Conservation (phyloP, 2,797 vertebrate genomes). For the Sebastes wilsoni region DNA sequence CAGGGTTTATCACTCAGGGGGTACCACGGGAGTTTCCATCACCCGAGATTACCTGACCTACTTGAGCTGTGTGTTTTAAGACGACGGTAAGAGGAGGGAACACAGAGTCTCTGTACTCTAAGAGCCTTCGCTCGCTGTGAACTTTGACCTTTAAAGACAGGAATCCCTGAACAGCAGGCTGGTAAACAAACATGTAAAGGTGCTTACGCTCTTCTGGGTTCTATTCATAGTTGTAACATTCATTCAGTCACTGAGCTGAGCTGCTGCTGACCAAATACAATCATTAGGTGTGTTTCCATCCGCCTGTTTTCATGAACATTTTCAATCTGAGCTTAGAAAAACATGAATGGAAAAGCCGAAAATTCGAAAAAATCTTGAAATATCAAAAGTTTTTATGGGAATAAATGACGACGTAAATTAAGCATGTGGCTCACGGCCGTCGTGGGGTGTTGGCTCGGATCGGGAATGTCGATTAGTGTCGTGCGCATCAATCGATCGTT, state of each 20-base stretch:
- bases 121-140: background rate
- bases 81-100: background rate
- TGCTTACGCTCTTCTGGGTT: background rate
- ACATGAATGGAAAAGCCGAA: background rate
- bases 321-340: background rate
- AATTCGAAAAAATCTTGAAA: background rate
- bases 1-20: background rate
- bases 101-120: conserved; percentile 8
- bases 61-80: background rate
- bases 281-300: background rate
- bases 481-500: too few relatives aligned
- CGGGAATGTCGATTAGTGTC: too few relatives aligned
- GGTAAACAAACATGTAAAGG: conserved; percentile 22
- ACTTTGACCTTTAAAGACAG: conserved; percentile 18
- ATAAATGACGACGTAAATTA: background rate
- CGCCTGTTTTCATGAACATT: background rate
- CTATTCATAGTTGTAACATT: background rate
- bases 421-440: background rate
- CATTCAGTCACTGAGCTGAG: background rate
- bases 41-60: conserved; percentile 7
- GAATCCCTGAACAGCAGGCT: conserved; percentile 20
- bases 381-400: too few relatives aligned
- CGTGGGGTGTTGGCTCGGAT: too few relatives aligned
- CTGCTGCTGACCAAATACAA: background rate
- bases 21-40: background rate